These are phyloP conservation scores for Meghimatium bilineatum DNA, from an alignment of 2,888 invertebrate species.

Conservation along the genomic window DNA sequence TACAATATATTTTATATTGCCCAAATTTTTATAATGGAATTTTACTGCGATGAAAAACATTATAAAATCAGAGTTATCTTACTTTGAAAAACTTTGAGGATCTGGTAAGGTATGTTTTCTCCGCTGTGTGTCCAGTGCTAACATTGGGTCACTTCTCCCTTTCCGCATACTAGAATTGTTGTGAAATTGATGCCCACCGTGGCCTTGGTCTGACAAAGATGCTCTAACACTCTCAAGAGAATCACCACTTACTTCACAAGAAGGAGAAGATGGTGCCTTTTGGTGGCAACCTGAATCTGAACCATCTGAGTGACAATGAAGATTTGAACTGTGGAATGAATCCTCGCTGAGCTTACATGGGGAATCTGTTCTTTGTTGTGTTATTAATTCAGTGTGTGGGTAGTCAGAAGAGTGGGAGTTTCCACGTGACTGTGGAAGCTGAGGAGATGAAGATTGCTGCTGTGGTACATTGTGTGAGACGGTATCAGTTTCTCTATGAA, in stretches of 20 bases:
- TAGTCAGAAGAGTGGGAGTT: constrained; percentile 24
- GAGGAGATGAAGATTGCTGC: background rate
- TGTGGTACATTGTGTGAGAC: background rate
- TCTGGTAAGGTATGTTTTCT: constrained; percentile 54
- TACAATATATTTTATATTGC: no score
- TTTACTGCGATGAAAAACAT: no score
- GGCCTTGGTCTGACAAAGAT: constrained; percentile 52
- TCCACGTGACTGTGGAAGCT: constrained; percentile 6
- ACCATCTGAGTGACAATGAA: constrained; percentile 26
- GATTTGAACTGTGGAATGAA: background rate
- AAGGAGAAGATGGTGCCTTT: constrained; percentile 43
- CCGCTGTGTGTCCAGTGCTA: constrained; percentile 52
- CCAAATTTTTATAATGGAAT: no score
- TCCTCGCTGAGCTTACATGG: background rate
- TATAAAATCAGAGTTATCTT: constrained; percentile 20
- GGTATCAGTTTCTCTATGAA: background rate
- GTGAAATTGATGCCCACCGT: constrained; percentile 41
- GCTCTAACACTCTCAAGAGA: constrained; percentile 49
- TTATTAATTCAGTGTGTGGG: background rate
- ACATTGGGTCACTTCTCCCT: constrained; percentile 54
- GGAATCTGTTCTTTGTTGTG: background rate
- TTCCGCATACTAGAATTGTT: constrained; percentile 41
- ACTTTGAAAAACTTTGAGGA: constrained; percentile 52
- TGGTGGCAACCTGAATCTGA: constrained; percentile 17
- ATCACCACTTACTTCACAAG: constrained; percentile 51